Percentiles rank a stretch among this genome's conserved stretches.
Conservation (phyloP, 2,113 vertebrate species). For the Ageneiosus marmoratus region DNA sequence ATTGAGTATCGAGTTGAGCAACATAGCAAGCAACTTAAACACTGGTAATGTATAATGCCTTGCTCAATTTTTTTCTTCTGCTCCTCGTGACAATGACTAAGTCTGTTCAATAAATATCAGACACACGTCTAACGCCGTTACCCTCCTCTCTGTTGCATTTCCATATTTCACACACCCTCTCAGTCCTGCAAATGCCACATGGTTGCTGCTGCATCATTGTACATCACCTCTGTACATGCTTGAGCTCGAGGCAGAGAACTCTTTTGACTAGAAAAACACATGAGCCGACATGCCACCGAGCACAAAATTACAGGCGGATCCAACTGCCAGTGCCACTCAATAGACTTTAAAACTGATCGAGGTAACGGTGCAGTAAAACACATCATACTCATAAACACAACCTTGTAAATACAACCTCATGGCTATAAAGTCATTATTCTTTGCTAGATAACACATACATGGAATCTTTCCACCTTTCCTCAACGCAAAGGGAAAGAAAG, state of each 20-base stretch:
- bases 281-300: background rate
- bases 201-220: conserved; percentile 10
- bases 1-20: background rate
- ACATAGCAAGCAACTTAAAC: background rate
- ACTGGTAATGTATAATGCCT: background rate
- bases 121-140: background rate
- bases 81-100: background rate
- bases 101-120: background rate
- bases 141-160: background rate
- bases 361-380: background rate
- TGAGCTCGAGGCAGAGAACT: background rate
- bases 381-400: conserved; percentile 18
- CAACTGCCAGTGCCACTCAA: background rate
- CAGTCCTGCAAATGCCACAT: conserved; percentile 38
- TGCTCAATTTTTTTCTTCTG: background rate
- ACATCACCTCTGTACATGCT: conserved; percentile 29
- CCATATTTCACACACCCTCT: conserved; percentile 13
- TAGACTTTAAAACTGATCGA: background rate
- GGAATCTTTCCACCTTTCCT: background rate
- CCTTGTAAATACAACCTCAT: background rate
- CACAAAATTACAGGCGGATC: background rate
- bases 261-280: conserved; percentile 33
- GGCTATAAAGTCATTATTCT: background rate
- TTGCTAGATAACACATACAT: background rate
- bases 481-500: background rate